Evolutionary conservation across 2,113 vertebrate genomes (phyloP), one percentile per base, ranked within the genome.

Genomic region (Pedetes capensis): DNA sequence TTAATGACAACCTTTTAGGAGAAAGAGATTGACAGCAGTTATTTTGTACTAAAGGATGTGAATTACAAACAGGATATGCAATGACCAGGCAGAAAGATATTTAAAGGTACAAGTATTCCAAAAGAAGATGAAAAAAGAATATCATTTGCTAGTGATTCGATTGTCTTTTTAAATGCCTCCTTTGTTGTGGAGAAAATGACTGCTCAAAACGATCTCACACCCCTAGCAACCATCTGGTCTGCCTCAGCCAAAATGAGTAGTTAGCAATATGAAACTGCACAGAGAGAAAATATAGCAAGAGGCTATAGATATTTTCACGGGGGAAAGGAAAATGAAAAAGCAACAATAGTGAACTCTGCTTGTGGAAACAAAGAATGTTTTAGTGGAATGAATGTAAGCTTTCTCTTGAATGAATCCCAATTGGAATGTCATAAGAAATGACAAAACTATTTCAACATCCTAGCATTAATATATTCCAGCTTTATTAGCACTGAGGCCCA

Each of bases 281-380:
- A 49, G 7, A 12, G 7, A 89, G 69, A 78, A 95, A 89, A 78
- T 27, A 69, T 7, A 87, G 57, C 74, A 95, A 72, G 34, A 44
- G 13, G 16, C 82, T 78, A 13, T 51, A 89, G 44, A 47, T 57
- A 81, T 82, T 59, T 74, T 83, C 87, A 18, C 32, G 18, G 84
- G 49, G 53, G 53, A 37, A 64, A 53, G 12, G n/a, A 42, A 32
- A 25, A 81, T 49, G 68, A 55, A 75, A 47, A 83, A 87, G 55
- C 79, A 91, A 86, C n/a, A n/a, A 47, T 27, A 23, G 55, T 42
- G 72, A 94, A 79, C n/a, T 92, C 63, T 6, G 23, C 72, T 82
- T 94, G 42, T 44, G 49, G 93, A 95, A 97, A 95, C 95, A 94
- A 84, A 92, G 81, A 32, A 34, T 39, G 13, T 83, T 74, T 93